phyloP scores from a whole-genome alignment of 2,113 vertebrate genomes.

The Columbina picui region DNA sequence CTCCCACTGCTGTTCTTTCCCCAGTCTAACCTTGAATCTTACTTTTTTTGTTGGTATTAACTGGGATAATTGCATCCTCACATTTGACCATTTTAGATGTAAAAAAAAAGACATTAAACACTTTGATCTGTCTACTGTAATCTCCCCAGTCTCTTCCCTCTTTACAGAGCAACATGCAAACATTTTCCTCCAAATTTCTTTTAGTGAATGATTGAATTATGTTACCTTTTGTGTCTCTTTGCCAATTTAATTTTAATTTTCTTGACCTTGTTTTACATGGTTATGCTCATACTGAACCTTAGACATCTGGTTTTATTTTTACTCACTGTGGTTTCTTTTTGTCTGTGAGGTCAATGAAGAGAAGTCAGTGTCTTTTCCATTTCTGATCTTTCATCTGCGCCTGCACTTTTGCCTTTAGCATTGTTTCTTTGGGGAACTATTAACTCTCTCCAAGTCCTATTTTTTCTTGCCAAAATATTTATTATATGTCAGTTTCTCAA shows the following conservation, averaged over 20 bases:
- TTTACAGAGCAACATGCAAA: not conserved
- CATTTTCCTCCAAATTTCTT: not conserved
- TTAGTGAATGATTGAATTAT: not conserved
- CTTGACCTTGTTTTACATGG: not conserved
- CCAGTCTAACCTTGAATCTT: not conserved
- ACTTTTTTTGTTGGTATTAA: not conserved
- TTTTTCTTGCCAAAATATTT: not conserved
- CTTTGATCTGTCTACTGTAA: not conserved
- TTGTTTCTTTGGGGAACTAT: not conserved
- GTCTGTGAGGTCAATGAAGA: not conserved
- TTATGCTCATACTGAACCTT: not conserved
- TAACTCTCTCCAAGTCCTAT: not conserved
- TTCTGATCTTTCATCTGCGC: not conserved
- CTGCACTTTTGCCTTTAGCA: not conserved
- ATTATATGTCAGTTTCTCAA: not conserved
- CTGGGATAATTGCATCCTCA: not conserved
- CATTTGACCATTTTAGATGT: not conserved
- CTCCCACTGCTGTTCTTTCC: not conserved
- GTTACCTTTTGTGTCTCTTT: conserved; percentile 5
- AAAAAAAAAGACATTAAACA: not conserved
- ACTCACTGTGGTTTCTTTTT: not conserved
- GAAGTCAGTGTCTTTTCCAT: not conserved
- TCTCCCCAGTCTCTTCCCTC: not conserved
- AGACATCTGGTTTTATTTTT: conserved; percentile 12
- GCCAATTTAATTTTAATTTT: not conserved